Percentiles rank a stretch among this genome's conserved stretches.
Conservation (phyloP, 1,140 invertebrate species). For the Saxidomus purpurata region DNA sequence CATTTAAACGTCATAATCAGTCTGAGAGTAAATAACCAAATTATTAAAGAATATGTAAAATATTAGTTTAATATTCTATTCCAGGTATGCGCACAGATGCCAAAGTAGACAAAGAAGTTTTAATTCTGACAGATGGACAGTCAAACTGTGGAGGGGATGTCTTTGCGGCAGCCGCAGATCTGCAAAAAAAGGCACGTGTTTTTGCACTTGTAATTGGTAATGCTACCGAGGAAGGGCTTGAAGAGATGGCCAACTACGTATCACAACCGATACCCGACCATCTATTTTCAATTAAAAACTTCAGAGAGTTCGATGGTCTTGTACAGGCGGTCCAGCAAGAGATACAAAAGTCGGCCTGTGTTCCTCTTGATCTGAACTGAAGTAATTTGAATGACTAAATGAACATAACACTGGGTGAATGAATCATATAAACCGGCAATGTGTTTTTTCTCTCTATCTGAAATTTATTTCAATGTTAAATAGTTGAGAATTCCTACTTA, state of each 20-base stretch:
- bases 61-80: background rate
- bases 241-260: background rate
- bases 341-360: too few relatives aligned
- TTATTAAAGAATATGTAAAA: background rate
- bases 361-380: too few relatives aligned
- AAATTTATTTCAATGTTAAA: too few relatives aligned
- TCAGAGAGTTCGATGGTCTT: too few relatives aligned
- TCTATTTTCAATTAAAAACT: background rate
- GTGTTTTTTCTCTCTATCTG: too few relatives aligned
- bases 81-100: background rate
- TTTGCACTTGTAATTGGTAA: background rate
- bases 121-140: constrained; percentile 13
- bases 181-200: background rate
- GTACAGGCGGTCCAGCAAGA: too few relatives aligned
- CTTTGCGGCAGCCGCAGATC: background rate
- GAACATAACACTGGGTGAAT: too few relatives aligned
- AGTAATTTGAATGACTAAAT: too few relatives aligned
- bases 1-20: too few relatives aligned
- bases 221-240: background rate
- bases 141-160: background rate
- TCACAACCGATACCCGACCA: background rate
- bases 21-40: background rate
- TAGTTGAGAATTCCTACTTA: too few relatives aligned
- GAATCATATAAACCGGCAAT: too few relatives aligned
- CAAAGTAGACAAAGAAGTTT: background rate